Percentiles rank a stretch among this genome's conserved stretches.
Conservation (phyloP, 35 echinoderm and acorn worm species). For the Heliocidaris tuberculata region DNA sequence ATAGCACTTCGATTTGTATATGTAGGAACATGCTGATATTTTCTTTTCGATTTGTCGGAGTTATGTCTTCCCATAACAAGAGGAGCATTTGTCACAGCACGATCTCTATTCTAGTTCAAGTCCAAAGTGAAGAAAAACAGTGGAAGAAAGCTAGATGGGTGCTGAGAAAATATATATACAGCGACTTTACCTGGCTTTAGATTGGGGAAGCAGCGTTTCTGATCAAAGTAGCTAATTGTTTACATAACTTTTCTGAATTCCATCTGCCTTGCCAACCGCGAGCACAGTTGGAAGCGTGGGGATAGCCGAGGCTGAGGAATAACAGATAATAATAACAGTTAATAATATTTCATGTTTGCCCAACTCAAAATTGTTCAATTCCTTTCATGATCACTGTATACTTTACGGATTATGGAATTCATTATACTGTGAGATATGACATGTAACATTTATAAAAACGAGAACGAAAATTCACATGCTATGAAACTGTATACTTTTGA, state of each 20-base stretch:
- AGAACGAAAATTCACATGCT: neutral
- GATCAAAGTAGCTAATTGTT: conserved; percentile 13
- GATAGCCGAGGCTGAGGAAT: neutral
- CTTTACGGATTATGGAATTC: neutral
- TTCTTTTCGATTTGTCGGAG: conserved; percentile 51
- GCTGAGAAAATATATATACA: conserved; percentile 20
- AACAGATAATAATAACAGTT: neutral
- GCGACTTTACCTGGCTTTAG: neutral
- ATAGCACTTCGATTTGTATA: conserved; percentile 46
- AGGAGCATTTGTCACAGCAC: conserved; percentile 32
- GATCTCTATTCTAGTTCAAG: conserved; percentile 18
- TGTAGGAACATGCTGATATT: conserved; percentile 49
- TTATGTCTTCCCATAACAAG: conserved; percentile 18
- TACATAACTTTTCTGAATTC: conserved; percentile 4
- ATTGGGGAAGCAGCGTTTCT: neutral
- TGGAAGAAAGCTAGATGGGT: neutral
- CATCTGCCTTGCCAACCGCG: neutral
- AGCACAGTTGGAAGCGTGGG: neutral
- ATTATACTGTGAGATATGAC: neutral
- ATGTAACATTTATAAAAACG: neutral
- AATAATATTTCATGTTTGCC: neutral
- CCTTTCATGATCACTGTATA: neutral
- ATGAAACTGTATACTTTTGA: neutral
- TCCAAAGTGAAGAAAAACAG: conserved; percentile 12
- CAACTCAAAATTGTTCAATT: neutral